Evolutionary conservation across 2,888 invertebrate genomes (phyloP).

Genomic region (Mayetiola destructor): DNA sequence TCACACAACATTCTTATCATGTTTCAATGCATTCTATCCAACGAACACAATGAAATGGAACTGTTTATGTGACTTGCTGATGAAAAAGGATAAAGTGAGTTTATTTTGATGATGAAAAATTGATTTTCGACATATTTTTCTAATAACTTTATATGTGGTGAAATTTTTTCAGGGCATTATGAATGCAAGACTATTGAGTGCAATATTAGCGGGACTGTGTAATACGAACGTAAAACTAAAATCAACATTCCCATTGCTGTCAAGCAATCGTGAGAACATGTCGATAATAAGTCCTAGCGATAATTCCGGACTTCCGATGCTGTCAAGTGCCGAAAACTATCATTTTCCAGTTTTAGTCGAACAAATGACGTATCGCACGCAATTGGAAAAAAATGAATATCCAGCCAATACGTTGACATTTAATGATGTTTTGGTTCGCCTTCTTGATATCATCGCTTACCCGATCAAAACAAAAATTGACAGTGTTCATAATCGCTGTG

Average conservation of each 20-base stretch:
- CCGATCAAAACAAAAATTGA: conserved; percentile 48
- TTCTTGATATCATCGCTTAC: conserved; percentile 66
- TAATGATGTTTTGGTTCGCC: conserved; percentile 65
- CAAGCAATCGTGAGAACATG: conserved; percentile 31
- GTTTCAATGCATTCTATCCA: conserved; percentile 93
- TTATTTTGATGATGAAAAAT: neutral
- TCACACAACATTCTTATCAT: conserved; percentile 75
- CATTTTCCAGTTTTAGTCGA: conserved; percentile 63
- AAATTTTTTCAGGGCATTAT: conserved; percentile 25
- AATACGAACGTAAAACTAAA: conserved; percentile 58
- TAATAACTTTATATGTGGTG: neutral
- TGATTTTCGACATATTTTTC: neutral
- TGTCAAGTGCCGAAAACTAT: conserved; percentile 51
- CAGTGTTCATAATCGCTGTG: conserved; percentile 29
- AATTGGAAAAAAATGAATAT: conserved; percentile 31
- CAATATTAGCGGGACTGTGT: conserved; percentile 74
- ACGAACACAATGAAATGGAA: conserved; percentile 87
- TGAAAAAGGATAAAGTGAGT: conserved; percentile 50
- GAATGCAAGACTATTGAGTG: conserved; percentile 48
- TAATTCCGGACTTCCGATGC: conserved; percentile 51
- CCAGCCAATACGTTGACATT: conserved; percentile 39
- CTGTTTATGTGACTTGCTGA: conserved; percentile 70
- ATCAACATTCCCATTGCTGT: conserved; percentile 59
- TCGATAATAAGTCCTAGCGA: conserved; percentile 50
- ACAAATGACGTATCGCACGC: conserved; percentile 58